Conservation (phyloP, 2,797 vertebrate species). For the Malacoraja senta region DNA sequence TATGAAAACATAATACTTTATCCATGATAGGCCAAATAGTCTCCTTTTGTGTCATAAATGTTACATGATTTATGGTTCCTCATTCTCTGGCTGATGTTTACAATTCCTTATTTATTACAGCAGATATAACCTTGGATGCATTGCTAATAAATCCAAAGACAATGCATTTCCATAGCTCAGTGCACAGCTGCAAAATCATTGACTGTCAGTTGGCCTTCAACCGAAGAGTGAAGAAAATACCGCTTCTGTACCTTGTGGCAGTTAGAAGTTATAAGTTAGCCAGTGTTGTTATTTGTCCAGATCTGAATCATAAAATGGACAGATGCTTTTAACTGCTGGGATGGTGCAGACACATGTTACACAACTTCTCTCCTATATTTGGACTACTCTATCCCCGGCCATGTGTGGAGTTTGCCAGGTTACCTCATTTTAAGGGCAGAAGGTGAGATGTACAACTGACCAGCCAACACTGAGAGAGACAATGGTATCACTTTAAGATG, state of each 20-base stretch:
- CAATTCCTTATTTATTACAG: neutral
- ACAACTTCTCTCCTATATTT: neutral
- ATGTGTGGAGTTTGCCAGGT: neutral
- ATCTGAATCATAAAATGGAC: neutral
- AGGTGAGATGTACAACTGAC: neutral
- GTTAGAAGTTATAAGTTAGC: neutral
- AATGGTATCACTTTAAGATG: neutral
- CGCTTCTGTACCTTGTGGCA: neutral
- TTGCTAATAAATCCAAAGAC: constrained; percentile 3
- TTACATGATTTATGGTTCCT: neutral
- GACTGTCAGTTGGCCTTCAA: neutral
- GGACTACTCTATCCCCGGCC: neutral
- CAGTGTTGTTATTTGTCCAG: neutral
- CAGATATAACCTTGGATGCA: constrained; percentile 22
- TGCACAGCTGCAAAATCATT: neutral
- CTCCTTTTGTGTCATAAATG: no score
- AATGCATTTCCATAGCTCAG: neutral
- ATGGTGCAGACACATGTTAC: neutral
- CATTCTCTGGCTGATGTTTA: neutral
- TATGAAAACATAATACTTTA: no score
- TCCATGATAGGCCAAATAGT: no score
- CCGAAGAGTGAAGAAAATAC: neutral
- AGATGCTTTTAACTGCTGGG: neutral
- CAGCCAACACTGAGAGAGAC: neutral
- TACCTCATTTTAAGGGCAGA: neutral